A percentile compares a stretch with the other conserved stretches of the same genome.
Evolutionary conservation across 2,113 vertebrate genomes (phyloP).

Genomic region (Perca flavescens): DNA sequence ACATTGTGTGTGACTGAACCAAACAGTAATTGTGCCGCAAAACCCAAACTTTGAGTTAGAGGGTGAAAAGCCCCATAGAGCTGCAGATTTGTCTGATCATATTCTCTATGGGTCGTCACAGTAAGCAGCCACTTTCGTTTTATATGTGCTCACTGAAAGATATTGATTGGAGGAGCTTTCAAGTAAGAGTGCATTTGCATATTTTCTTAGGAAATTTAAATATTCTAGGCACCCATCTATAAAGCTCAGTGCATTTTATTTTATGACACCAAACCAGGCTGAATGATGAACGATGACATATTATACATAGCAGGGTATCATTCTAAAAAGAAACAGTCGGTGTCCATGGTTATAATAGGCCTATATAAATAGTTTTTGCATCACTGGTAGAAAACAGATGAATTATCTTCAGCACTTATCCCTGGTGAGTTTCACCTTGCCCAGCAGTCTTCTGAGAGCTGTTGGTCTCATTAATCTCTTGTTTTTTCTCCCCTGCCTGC

Average conservation of each 20-base stretch:
- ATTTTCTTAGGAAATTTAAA: not conserved
- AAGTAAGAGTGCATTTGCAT: not conserved
- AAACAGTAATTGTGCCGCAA: not conserved
- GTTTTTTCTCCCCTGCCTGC: constrained; percentile 62
- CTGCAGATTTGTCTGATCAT: not conserved
- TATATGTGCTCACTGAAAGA: not conserved
- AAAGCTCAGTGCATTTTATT: not conserved
- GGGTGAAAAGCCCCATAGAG: not conserved
- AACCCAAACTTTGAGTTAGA: not conserved
- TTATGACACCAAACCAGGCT: not conserved
- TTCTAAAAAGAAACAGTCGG: not conserved
- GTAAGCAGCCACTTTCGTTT: not conserved
- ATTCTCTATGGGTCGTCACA: not conserved
- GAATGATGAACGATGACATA: not conserved
- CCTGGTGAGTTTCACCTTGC: constrained; percentile 70
- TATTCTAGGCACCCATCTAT: too few species aligned
- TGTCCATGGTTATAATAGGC: not conserved
- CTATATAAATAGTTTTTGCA: constrained; percentile 26
- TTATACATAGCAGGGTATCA: not conserved
- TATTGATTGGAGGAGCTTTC: constrained; percentile 2
- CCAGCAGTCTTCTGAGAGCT: constrained; percentile 65
- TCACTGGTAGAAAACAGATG: constrained; percentile 37
- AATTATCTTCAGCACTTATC: constrained; percentile 47
- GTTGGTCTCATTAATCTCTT: constrained; percentile 72
- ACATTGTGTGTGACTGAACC: not conserved